Evolutionary conservation across 2,797 vertebrate genomes (phyloP).

Genomic region (Limosa lapponica): DNA sequence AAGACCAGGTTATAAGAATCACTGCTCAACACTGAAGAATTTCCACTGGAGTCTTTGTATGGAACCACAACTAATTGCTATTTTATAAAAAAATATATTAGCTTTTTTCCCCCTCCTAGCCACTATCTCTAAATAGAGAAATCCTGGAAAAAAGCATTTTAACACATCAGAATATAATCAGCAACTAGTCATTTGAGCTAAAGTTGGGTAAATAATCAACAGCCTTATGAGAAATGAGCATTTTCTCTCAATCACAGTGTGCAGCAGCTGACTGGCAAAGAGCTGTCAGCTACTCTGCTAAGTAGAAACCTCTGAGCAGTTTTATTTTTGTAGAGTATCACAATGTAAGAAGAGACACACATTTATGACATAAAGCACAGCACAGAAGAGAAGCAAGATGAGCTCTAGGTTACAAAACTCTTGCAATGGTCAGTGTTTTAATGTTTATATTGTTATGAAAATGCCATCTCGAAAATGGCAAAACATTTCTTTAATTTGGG

Average conservation of each 20-base stretch:
- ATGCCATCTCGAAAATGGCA: neutral
- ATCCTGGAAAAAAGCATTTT: neutral
- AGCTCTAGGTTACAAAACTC: neutral
- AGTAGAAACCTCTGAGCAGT: neutral
- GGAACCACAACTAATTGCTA: neutral
- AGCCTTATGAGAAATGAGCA: neutral
- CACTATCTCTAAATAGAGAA: neutral
- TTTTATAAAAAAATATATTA: neutral
- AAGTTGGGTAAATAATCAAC: constrained; percentile 18
- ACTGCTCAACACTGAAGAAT: neutral
- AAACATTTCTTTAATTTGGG: neutral
- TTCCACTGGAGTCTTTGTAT: neutral
- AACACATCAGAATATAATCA: neutral
- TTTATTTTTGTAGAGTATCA: neutral
- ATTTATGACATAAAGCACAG: neutral
- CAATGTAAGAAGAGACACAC: neutral
- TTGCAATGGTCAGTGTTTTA: neutral
- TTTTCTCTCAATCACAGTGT: neutral
- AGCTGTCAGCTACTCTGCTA: neutral
- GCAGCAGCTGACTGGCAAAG: neutral
- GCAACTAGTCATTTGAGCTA: neutral
- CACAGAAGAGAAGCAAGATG: neutral
- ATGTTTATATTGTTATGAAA: neutral
- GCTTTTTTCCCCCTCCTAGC: fast-evolving
- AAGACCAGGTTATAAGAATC: neutral